Evolutionary conservation across 1,140 invertebrate species (phyloP).

Genomic region (Danaus plexippus): DNA sequence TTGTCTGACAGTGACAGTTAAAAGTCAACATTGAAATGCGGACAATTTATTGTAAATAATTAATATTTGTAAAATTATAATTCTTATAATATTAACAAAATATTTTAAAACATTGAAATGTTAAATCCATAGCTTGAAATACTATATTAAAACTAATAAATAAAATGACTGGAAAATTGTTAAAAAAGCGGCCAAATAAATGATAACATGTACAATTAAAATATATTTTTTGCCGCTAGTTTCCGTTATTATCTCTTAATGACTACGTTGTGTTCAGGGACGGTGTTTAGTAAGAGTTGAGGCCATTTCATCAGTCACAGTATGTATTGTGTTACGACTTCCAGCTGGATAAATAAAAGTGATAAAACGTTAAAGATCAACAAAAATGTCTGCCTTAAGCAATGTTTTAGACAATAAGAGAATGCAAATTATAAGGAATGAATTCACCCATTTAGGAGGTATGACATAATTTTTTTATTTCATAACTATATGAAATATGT

Average conservation of each 20-base stretch:
- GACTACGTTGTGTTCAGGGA: conserved; percentile 16
- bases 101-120: too few relatives aligned
- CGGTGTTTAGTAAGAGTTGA: conserved; percentile 11
- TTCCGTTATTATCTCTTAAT: conserved; percentile 13
- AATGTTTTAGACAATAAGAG: conserved; percentile 51
- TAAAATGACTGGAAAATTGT: too few relatives aligned
- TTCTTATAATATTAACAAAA: too few relatives aligned
- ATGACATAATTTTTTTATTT: conserved; percentile 25
- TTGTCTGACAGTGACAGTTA: too few relatives aligned
- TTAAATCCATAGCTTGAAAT: too few relatives aligned
- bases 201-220: too few relatives aligned
- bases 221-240: background rate
- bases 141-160: too few relatives aligned
- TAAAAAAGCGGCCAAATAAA: too few relatives aligned
- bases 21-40: too few relatives aligned
- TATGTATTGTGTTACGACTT: conserved; percentile 11
- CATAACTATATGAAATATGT: too few relatives aligned
- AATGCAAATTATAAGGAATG: conserved; percentile 61
- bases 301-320: conserved; percentile 19
- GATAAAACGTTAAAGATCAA: conserved; percentile 3
- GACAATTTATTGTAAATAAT: too few relatives aligned
- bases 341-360: conserved; percentile 1
- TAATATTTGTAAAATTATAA: too few relatives aligned
- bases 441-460: conserved; percentile 71
- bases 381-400: conserved; percentile 45